Evolutionary conservation across 1,140 invertebrate genomes (phyloP).

Genomic region (Diachasmimorpha longicaudata): DNA sequence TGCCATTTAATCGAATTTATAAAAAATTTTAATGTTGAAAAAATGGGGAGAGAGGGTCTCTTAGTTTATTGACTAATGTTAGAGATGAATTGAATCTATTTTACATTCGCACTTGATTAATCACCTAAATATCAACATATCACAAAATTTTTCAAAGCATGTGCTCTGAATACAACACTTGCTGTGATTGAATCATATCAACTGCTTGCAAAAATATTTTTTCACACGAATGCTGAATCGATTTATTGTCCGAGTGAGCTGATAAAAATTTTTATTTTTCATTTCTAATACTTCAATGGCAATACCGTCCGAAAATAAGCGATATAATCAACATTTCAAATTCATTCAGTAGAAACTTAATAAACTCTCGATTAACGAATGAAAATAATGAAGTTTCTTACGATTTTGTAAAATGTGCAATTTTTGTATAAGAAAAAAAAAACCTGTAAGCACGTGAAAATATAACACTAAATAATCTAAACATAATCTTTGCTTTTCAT

Average conservation of each 20-base stretch:
- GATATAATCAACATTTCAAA: not conserved
- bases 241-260: slow-evolving; percentile 10
- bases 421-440: slow-evolving; percentile 1
- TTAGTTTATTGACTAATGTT: not conserved
- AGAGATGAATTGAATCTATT: not conserved
- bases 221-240: not conserved
- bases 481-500: not conserved
- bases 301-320: slow-evolving; percentile 13
- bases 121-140: slow-evolving; percentile 8
- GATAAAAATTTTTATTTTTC: not conserved
- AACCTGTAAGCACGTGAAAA: not conserved
- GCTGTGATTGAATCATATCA: not conserved
- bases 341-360: not conserved
- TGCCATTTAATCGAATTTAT: not conserved
- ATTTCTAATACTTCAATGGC: not conserved
- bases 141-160: slow-evolving; percentile 9
- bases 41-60: not conserved
- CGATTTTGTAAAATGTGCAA: not conserved
- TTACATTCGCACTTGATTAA: not conserved
- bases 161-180: not conserved
- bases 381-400: not conserved
- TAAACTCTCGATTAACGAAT: not conserved
- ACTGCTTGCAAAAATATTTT: not conserved
- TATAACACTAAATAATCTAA: not conserved
- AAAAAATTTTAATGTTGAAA: not conserved